Evolutionary conservation across 2,888 invertebrate species (phyloP).

Genomic region (Parelbella ahira): DNA sequence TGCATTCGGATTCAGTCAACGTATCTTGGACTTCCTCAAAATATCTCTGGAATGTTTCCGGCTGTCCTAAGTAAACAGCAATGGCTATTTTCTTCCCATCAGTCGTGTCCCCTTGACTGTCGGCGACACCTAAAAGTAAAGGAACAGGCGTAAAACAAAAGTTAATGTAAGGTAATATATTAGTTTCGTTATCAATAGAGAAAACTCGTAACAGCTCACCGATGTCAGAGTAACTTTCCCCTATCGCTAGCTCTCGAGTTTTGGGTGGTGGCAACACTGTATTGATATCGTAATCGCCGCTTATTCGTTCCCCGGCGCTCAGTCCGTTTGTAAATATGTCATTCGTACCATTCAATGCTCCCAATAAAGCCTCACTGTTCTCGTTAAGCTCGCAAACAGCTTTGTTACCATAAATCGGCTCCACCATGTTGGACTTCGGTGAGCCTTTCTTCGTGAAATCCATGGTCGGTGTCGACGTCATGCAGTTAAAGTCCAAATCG

Average conservation of each 20-base stretch:
- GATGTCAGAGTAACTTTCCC: slow-evolving; percentile 77
- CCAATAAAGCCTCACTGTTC: slow-evolving; percentile 60
- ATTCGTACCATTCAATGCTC: slow-evolving; percentile 61
- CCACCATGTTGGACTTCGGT: slow-evolving; percentile 69
- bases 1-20: slow-evolving; percentile 82
- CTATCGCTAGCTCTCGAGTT: slow-evolving; percentile 73
- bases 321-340: slow-evolving; percentile 72
- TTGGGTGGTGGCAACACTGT: slow-evolving; percentile 73
- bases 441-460: slow-evolving; percentile 70
- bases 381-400: slow-evolving; percentile 67
- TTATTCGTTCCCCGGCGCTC: slow-evolving; percentile 57
- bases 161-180: no score
- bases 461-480: slow-evolving; percentile 68
- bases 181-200: no score
- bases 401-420: slow-evolving; percentile 75
- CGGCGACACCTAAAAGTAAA: slow-evolving; percentile 67
- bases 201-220: slow-evolving; percentile 44
- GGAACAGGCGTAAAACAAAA: no score
- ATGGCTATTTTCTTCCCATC: slow-evolving; percentile 94
- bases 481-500: slow-evolving; percentile 74
- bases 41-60: slow-evolving; percentile 87
- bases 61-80: slow-evolving; percentile 92
- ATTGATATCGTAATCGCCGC: slow-evolving; percentile 75
- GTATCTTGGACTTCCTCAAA: slow-evolving; percentile 84
- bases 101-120: slow-evolving; percentile 84